A percentile compares a stretch with the other conserved stretches of the same genome.
Evolutionary conservation across 2,113 vertebrate species (phyloP).

Genomic region (Solea senegalensis): DNA sequence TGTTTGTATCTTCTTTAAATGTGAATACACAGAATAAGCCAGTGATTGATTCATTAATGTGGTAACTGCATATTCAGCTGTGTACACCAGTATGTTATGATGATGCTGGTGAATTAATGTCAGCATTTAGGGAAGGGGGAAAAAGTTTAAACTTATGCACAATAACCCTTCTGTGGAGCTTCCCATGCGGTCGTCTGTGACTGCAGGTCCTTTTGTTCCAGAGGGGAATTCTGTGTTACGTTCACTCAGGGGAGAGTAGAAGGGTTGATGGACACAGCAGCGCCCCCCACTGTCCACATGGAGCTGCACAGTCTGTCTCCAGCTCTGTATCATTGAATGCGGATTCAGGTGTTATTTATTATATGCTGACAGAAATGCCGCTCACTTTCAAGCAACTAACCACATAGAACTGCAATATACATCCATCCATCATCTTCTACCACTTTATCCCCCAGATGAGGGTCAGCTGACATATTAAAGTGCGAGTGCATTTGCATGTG

Average conservation of each 20-base stretch:
- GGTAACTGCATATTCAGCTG: slow-evolving; percentile 4
- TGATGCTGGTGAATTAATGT: slow-evolving; percentile 44
- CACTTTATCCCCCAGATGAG: no score
- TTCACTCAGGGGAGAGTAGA: slow-evolving; percentile 9
- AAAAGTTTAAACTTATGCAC: slow-evolving; percentile 59
- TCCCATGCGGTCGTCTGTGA: slow-evolving; percentile 60
- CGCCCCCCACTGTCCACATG: slow-evolving; percentile 44
- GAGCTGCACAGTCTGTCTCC: background rate
- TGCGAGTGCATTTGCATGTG: no score
- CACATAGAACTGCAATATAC: no score
- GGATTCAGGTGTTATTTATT: no score
- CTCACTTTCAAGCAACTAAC: no score
- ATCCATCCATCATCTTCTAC: no score
- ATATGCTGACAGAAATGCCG: no score
- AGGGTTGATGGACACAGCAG: slow-evolving; percentile 38
- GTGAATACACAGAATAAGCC: background rate
- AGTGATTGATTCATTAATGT: background rate
- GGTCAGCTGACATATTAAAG: no score
- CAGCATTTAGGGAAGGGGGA: slow-evolving; percentile 20
- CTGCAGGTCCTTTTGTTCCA: slow-evolving; percentile 71
- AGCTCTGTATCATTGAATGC: no score
- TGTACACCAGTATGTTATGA: background rate
- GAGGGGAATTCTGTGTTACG: slow-evolving; percentile 25
- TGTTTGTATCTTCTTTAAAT: background rate
- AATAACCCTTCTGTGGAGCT: slow-evolving; percentile 64